phyloP scores from a whole-genome alignment of 2,888 invertebrate genomes.

The Mellilla xanthometata region DNA sequence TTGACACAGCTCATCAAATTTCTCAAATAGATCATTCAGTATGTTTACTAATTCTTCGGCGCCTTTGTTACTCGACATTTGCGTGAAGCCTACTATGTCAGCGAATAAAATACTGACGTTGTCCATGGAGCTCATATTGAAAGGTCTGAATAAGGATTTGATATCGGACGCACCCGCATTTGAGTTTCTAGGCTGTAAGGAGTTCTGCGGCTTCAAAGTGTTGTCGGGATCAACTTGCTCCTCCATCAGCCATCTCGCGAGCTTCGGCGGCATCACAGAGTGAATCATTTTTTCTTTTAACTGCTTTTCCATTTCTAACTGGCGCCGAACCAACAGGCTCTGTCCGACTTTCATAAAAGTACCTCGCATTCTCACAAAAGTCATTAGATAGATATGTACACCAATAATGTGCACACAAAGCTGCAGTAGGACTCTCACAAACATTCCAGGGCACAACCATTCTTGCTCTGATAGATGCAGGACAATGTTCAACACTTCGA shows the following conservation, averaged over 20 bases:
- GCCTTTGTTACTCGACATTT: conserved; percentile 97
- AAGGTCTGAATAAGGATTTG: conserved; percentile 94
- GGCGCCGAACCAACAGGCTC: conserved; percentile 93
- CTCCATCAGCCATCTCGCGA: conserved; percentile 92
- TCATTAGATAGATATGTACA: conserved; percentile 96
- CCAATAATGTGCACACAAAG: conserved; percentile 96
- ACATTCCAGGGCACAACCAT: conserved; percentile 82
- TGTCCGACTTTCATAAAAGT: conserved; percentile 99
- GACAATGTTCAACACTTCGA: conserved; percentile 88
- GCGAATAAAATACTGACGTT: conserved; percentile 98
- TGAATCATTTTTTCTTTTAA: conserved; percentile 98
- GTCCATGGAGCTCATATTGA: conserved; percentile 98
- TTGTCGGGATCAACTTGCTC: conserved; percentile 86
- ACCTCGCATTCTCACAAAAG: conserved; percentile 95
- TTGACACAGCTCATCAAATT: conserved; percentile 95
- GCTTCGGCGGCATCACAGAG: conserved; percentile 98
- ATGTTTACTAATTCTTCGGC: conserved; percentile 98
- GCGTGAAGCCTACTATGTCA: conserved; percentile 98
- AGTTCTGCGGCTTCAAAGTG: conserved; percentile 73
- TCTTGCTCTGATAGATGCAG: conserved; percentile 75
- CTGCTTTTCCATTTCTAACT: conserved; percentile 96
- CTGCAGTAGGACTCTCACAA: conserved; percentile 90
- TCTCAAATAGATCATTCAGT: conserved; percentile 97
- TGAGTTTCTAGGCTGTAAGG: conserved; percentile 71
- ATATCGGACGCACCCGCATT: conserved; percentile 86